Base-by-base conservation (phyloP, 2,113 vertebrate species). In the Neodon shergylaensis region DNA sequence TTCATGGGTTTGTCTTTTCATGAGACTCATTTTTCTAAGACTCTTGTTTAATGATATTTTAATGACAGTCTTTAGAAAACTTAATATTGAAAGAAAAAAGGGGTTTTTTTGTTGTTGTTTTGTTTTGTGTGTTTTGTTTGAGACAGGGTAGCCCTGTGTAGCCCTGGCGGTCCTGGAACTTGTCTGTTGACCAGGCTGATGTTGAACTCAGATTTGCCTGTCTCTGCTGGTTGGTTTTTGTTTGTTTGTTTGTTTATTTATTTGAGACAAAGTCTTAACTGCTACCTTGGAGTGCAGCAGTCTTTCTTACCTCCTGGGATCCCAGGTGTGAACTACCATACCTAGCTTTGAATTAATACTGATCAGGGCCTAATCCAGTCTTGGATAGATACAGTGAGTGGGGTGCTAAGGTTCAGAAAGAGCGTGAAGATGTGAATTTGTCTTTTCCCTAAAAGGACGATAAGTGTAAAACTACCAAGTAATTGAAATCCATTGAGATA, bases 1-100 rank as follows among this genome's bases (percentile, higher is more conserved):
- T 54, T 13, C 19, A 33, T 44, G 39, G 49, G 19, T 47, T 86
- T 72, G 72, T 81, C 16, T 74, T 92, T 84, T 94, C 90, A 28
- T 88, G 21, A 94, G 81, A 92, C 8, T 92, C 28, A 68, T 14
- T 73, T 95, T 96, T 93, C 77, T 92, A 26, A 63, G 28, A 84
- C 74, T 92, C 74, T 94, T 68, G 39, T 77, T 79, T 79, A 49
- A 49, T 74, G 28, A 47, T 92, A 83, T 72, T 94, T 94, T 72
- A 49, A n/a, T 95, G 70, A 91, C 91, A 82, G 73, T 95, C 14
- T 52, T 8, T 61, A 44, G 68, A 65, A 86, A 74, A 85, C 5
- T 42, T 4, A 49, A n/a, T 70, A 36, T 73, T 79, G 54, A 44
- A 54, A 65, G 36, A 83, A 63, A 83, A 79, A n/a, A 0, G 21